Evolutionary conservation across 2,113 vertebrate species (phyloP).

Genomic region (Struthio camelus): DNA sequence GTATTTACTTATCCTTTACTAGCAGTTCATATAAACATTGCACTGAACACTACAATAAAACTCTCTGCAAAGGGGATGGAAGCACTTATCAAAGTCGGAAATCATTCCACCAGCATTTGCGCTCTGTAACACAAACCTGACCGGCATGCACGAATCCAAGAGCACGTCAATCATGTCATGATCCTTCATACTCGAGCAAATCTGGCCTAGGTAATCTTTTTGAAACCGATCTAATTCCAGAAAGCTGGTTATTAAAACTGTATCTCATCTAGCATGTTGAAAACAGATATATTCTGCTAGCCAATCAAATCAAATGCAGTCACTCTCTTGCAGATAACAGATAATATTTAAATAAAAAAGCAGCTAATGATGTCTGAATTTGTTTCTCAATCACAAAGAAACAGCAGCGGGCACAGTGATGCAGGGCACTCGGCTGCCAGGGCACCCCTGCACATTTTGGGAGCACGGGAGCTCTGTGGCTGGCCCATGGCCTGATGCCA

Average conservation of each 20-base stretch:
- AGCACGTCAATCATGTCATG: neutral
- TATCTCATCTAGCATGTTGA: neutral
- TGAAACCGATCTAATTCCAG: neutral
- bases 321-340: neutral
- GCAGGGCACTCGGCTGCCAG: neutral
- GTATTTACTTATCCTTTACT: slow-evolving; percentile 23
- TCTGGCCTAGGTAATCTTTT: neutral
- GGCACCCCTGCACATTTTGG: neutral
- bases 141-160: neutral
- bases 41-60: neutral
- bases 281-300: neutral
- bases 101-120: neutral
- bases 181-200: neutral
- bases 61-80: neutral
- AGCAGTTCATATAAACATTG: slow-evolving; percentile 16
- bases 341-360: neutral
- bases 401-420: neutral
- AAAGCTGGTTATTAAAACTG: neutral
- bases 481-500: neutral
- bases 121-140: neutral
- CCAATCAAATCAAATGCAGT: neutral
- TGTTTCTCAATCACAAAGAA: neutral
- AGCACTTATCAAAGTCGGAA: slow-evolving; percentile 19
- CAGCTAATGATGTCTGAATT: neutral
- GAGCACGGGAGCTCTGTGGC: neutral